Evolutionary conservation across 2,113 vertebrate genomes (phyloP).

Genomic region (Perca flavescens): DNA sequence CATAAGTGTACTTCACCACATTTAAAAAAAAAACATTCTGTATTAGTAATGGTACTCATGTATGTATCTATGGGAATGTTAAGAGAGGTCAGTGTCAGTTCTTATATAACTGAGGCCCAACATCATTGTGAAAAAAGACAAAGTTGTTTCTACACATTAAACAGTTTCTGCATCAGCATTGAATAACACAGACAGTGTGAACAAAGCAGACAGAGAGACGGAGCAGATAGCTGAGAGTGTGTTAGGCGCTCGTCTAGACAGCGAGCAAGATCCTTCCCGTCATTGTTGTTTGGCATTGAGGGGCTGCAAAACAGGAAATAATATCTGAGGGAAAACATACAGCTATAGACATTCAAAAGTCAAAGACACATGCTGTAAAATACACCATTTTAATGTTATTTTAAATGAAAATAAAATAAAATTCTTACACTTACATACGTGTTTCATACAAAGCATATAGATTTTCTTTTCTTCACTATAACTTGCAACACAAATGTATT

Average conservation of each 20-base stretch:
- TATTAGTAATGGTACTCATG: neutral
- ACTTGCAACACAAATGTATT: neutral
- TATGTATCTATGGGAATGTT: neutral
- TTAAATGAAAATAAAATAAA: neutral
- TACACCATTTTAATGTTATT: neutral
- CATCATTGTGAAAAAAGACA: neutral
- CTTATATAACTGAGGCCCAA: neutral
- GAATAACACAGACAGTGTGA: constrained; percentile 32
- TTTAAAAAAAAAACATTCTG: neutral
- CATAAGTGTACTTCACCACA: neutral
- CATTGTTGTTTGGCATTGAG: constrained; percentile 78
- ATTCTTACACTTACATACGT: neutral
- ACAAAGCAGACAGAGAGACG: constrained; percentile 50
- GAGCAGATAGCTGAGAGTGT: constrained; percentile 51
- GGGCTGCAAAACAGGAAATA: constrained; percentile 79
- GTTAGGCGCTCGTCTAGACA: constrained; percentile 77
- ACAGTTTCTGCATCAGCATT: constrained; percentile 4
- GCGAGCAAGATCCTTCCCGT: constrained; percentile 74
- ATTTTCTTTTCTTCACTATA: neutral
- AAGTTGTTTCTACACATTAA: constrained; percentile 7
- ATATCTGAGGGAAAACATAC: constrained; percentile 57
- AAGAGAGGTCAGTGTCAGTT: neutral
- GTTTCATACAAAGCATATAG: neutral
- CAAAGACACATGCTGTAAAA: neutral
- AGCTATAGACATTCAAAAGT: constrained; percentile 43